Conservation (phyloP, 2,888 invertebrate genomes). For the Nysson spinosus region DNA sequence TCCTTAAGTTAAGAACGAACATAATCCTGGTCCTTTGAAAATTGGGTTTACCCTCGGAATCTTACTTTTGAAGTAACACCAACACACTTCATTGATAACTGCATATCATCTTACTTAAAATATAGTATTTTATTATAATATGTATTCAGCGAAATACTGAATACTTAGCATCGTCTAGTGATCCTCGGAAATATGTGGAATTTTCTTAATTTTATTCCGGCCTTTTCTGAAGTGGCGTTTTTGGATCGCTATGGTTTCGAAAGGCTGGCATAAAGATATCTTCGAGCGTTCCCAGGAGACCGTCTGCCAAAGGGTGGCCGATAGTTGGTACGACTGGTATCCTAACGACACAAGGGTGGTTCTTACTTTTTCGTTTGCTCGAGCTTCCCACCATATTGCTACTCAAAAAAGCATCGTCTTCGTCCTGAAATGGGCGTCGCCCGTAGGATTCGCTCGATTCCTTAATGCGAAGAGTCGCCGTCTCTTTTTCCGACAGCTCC, state of each 20-base stretch:
- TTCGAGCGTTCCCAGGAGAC: slow-evolving; percentile 14
- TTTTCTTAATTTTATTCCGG: slow-evolving; percentile 20
- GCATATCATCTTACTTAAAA: no score
- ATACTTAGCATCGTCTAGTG: no score
- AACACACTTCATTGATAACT: no score
- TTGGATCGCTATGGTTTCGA: slow-evolving; percentile 13
- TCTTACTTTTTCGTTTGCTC: slow-evolving; percentile 54
- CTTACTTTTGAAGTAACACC: no score
- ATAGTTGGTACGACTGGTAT: slow-evolving; percentile 24
- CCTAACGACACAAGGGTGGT: slow-evolving; percentile 50
- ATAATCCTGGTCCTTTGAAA: no score
- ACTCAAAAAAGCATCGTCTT: slow-evolving; percentile 60
- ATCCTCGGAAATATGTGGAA: no score
- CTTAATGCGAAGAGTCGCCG: slow-evolving; percentile 44
- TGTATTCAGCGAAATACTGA: no score
- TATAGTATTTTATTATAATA: no score
- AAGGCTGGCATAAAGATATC: slow-evolving; percentile 24
- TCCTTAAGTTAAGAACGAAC: no score
- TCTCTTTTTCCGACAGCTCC: slow-evolving; percentile 2
- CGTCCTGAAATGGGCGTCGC: slow-evolving; percentile 46
- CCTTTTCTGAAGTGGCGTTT: slow-evolving; percentile 6
- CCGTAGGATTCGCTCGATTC: slow-evolving; percentile 46
- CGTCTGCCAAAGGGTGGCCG: slow-evolving; percentile 18
- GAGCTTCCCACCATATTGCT: slow-evolving; percentile 57
- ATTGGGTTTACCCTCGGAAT: no score